Percentiles rank a stretch among this genome's conserved stretches.
Conservation (phyloP, 2,797 vertebrate species). For the Halcyon leucocephala region DNA sequence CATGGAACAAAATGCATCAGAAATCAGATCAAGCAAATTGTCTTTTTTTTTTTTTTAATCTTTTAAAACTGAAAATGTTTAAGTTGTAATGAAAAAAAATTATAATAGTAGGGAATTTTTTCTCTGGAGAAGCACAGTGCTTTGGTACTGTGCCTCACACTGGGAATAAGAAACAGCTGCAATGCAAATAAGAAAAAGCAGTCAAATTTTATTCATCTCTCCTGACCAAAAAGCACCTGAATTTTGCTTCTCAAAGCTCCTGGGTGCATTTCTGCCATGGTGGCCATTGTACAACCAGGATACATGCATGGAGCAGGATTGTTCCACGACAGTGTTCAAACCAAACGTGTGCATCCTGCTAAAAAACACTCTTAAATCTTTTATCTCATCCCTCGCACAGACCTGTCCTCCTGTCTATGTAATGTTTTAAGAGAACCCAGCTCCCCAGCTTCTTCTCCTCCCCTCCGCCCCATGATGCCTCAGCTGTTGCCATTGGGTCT, state of each 20-base stretch:
- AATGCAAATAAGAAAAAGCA: not conserved
- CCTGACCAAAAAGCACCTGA: not conserved
- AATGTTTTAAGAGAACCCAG: not conserved
- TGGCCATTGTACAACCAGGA: rapidly evolving
- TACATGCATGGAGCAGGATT: rapidly evolving
- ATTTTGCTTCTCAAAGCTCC: not conserved
- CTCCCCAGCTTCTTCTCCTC: rapidly evolving
- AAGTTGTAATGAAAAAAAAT: conserved; percentile 28
- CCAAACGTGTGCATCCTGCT: rapidly evolving
- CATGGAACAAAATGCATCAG: conserved; percentile 47
- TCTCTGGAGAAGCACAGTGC: not conserved
- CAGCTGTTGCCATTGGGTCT: rapidly evolving
- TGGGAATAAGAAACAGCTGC: not conserved
- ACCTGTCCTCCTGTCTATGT: not conserved
- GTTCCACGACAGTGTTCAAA: not conserved
- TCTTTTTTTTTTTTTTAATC: not conserved
- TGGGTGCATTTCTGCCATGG: not conserved
- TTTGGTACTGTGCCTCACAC: rapidly evolving
- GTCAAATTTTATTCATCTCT: not conserved
- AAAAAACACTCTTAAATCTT: not conserved
- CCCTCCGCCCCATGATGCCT: rapidly evolving
- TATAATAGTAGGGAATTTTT: not conserved
- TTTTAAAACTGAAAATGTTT: conserved; percentile 37
- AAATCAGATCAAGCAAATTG: conserved; percentile 55
- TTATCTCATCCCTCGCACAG: rapidly evolving